A percentile compares a stretch with the other conserved stretches of the same genome.
These are phyloP conservation scores for Sebastes cheni DNA, from an alignment of 2,797 vertebrate species.

Conservation along the genomic window DNA sequence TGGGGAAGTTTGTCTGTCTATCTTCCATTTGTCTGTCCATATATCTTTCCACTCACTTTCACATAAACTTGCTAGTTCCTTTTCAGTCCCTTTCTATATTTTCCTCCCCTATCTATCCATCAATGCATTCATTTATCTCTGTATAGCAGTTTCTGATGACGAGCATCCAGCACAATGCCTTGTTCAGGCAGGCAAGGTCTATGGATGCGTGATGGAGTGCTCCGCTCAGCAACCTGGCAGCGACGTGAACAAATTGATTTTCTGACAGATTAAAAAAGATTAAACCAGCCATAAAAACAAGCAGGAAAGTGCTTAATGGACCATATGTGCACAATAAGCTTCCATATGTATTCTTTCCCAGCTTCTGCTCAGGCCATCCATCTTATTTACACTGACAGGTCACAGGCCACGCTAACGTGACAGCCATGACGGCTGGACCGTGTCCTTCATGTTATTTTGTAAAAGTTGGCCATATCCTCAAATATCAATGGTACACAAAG, in stretches of 20 bases:
- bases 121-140: conserved; percentile 69
- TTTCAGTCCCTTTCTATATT: conserved; percentile 34
- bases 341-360: conserved; percentile 83
- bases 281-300: conserved; percentile 85
- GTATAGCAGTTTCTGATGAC: conserved; percentile 70
- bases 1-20: conserved; percentile 1
- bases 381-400: conserved; percentile 78
- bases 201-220: conserved; percentile 82
- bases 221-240: conserved; percentile 81
- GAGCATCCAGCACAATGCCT: conserved; percentile 72
- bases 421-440: conserved; percentile 57
- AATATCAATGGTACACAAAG: neutral
- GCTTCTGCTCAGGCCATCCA: conserved; percentile 70
- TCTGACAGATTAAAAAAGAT: conserved; percentile 87
- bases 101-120: conserved; percentile 57
- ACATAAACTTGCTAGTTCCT: conserved; percentile 45
- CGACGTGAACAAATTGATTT: conserved; percentile 84
- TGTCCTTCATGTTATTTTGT: conserved; percentile 60
- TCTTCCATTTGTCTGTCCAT: neutral
- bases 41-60: conserved; percentile 42
- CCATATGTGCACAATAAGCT: conserved; percentile 81
- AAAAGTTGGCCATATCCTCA: conserved; percentile 1
- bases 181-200: conserved; percentile 69
- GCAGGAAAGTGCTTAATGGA: conserved; percentile 84
- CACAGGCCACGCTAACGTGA: conserved; percentile 70